Evolutionary conservation across 2,797 vertebrate species (phyloP).

Genomic region (Hydrocynus forskahlii): DNA sequence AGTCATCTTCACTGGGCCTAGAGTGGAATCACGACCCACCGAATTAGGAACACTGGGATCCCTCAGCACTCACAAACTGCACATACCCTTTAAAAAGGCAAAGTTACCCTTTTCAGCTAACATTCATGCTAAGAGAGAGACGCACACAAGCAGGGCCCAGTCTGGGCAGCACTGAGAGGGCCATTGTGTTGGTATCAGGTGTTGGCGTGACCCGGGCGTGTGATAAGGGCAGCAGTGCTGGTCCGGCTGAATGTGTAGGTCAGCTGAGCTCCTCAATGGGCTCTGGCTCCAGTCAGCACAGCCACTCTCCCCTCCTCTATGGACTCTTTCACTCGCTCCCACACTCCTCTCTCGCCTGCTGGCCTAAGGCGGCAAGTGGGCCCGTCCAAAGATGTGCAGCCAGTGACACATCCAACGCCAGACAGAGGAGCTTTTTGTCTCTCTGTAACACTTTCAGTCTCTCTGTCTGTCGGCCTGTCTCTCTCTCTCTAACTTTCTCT

Average conservation of each 20-base stretch:
- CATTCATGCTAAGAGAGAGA: conserved; percentile 4
- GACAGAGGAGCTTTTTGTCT: conserved; percentile 53
- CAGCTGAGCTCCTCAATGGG: conserved; percentile 59
- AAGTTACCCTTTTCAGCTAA: conserved; percentile 15
- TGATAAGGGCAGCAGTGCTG: conserved; percentile 52
- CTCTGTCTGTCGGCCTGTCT: conserved; percentile 23
- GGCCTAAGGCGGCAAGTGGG: conserved; percentile 12
- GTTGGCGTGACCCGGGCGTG: conserved; percentile 53
- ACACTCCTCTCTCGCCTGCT: conserved; percentile 37
- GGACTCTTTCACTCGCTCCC: conserved; percentile 50
- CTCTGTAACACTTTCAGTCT: conserved; percentile 28
- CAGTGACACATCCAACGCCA: conserved; percentile 45
- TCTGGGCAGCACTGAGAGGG: conserved; percentile 43
- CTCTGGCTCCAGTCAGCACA: conserved; percentile 57
- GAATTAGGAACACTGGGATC: background rate
- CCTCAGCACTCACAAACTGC: conserved; percentile 14
- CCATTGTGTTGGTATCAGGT: conserved; percentile 57
- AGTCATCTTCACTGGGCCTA: background rate
- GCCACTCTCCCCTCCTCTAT: conserved; percentile 48
- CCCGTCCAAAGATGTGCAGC: conserved; percentile 41
- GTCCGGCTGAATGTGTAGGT: conserved; percentile 50
- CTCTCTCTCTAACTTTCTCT: background rate
- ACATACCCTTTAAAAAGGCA: conserved; percentile 16
- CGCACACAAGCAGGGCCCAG: conserved; percentile 1
- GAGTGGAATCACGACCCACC: background rate